A percentile compares a stretch with the other conserved stretches of the same genome.
These are phyloP conservation scores for Leptinotarsa haldemani DNA, from an alignment of 2,888 invertebrate species.

Conservation along the genomic window DNA sequence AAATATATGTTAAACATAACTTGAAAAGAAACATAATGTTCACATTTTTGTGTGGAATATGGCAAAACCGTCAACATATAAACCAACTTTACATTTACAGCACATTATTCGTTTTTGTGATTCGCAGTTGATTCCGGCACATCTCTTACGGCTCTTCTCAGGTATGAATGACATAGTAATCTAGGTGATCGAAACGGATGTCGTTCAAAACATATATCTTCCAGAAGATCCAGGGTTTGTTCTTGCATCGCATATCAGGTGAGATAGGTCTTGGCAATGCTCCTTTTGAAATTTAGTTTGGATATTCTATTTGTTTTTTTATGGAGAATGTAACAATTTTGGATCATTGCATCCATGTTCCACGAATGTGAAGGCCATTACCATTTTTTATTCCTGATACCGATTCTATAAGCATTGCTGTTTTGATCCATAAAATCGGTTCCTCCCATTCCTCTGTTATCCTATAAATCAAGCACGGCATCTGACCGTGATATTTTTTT, in stretches of 20 bases:
- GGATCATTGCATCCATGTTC: slow-evolving; percentile 5
- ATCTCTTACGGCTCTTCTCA: too few species aligned
- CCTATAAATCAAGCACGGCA: background rate
- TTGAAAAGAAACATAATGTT: too few species aligned
- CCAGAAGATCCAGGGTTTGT: background rate
- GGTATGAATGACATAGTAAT: too few species aligned
- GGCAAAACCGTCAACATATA: too few species aligned
- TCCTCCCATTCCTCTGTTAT: background rate
- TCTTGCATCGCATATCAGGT: background rate
- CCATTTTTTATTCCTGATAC: slow-evolving; percentile 13
- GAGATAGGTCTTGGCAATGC: background rate
- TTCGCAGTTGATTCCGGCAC: too few species aligned
- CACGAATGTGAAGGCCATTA: background rate
- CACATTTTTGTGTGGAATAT: too few species aligned
- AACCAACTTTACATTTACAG: too few species aligned
- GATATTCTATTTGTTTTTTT: background rate
- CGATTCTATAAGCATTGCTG: background rate
- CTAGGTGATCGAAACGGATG: background rate
- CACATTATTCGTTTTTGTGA: too few species aligned
- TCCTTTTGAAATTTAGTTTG: background rate
- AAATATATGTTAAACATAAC: too few species aligned
- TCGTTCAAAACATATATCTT: background rate
- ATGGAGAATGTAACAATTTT: background rate
- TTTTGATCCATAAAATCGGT: slow-evolving; percentile 19
- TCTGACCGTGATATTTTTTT: slow-evolving; percentile 4